Conservation (phyloP, 23 tunicate genomes). For the Trididemnum nubilum region DNA sequence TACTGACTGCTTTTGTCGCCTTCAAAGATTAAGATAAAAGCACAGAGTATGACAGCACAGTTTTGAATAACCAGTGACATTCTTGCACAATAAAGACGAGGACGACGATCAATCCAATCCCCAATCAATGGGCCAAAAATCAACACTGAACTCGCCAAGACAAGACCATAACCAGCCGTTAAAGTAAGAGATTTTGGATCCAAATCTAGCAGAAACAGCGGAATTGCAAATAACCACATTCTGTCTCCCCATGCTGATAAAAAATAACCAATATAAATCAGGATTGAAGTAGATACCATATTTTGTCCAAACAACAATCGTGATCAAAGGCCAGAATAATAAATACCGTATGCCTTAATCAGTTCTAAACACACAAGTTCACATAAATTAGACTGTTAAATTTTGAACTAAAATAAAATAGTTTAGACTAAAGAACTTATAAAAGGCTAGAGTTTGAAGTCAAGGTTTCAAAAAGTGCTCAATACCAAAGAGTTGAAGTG, state of each 20-base stretch:
- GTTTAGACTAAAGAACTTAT: too few species aligned
- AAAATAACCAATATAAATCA: constrained; percentile 77
- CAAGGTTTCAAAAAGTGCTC: too few species aligned
- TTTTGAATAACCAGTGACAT: constrained; percentile 70
- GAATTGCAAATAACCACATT: constrained; percentile 93
- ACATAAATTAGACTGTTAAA: too few species aligned
- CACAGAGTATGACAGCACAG: constrained; percentile 51
- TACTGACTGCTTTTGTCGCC: background rate
- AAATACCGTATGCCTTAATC: too few species aligned
- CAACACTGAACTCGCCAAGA: constrained; percentile 55
- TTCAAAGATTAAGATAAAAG: constrained; percentile 47
- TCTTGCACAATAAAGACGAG: constrained; percentile 51
- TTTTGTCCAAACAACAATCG: too few species aligned
- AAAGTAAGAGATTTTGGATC: constrained; percentile 55
- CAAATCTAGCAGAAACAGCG: constrained; percentile 71
- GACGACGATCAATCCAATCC: constrained; percentile 75
- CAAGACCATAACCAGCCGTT: constrained; percentile 78
- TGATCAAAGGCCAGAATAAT: too few species aligned
- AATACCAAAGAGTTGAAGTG: too few species aligned
- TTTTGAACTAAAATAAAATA: too few species aligned
- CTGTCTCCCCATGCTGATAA: constrained; percentile 96
- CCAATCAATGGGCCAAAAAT: constrained; percentile 83
- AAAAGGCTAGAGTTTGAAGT: too few species aligned
- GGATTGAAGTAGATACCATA: constrained; percentile 50
- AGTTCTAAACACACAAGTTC: too few species aligned